A percentile compares a stretch with the other conserved stretches of the same genome.
phyloP scores from a whole-genome alignment of 2,888 invertebrate genomes.

The Ethmia dodecea region DNA sequence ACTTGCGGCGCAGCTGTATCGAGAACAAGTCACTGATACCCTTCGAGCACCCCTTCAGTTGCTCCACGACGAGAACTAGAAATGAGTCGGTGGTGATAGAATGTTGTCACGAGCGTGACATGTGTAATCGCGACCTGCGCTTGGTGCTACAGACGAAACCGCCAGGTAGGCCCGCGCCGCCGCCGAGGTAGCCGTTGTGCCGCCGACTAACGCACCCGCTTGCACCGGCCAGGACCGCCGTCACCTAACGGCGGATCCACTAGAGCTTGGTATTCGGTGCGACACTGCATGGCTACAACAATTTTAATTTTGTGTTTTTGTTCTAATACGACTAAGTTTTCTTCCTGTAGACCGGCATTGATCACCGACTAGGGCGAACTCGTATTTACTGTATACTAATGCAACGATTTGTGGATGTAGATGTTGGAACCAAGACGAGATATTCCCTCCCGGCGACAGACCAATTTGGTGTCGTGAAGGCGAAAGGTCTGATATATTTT shows the following conservation, averaged over 20 bases:
- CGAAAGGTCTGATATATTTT: conserved; percentile 60
- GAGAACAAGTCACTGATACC: conserved; percentile 84
- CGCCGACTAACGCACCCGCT: conserved; percentile 36
- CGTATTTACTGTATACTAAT: conserved; percentile 35
- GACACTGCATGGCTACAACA: conserved; percentile 58
- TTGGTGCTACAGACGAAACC: conserved; percentile 81
- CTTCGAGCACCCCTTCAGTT: conserved; percentile 88
- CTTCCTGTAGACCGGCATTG: conserved; percentile 65
- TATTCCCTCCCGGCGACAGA: conserved; percentile 78
- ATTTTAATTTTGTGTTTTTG: conserved; percentile 38
- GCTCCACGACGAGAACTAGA: conserved; percentile 85
- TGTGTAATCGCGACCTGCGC: conserved; percentile 85
- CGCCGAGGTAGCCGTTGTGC: conserved; percentile 28
- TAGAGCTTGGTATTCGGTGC: conserved; percentile 50
- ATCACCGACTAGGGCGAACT: conserved; percentile 48
- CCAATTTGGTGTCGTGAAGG: conserved; percentile 79
- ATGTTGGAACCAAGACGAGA: conserved; percentile 78
- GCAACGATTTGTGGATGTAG: conserved; percentile 64
- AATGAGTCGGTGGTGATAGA: conserved; percentile 87
- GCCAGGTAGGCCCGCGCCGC: conserved; percentile 78
- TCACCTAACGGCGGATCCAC: neutral
- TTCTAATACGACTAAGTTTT: conserved; percentile 58
- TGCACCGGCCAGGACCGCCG: conserved; percentile 14
- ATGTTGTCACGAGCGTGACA: conserved; percentile 86
- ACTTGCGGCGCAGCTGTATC: conserved; percentile 85